Conservation (phyloP, 1,140 invertebrate species). For the Nebria ingens region DNA sequence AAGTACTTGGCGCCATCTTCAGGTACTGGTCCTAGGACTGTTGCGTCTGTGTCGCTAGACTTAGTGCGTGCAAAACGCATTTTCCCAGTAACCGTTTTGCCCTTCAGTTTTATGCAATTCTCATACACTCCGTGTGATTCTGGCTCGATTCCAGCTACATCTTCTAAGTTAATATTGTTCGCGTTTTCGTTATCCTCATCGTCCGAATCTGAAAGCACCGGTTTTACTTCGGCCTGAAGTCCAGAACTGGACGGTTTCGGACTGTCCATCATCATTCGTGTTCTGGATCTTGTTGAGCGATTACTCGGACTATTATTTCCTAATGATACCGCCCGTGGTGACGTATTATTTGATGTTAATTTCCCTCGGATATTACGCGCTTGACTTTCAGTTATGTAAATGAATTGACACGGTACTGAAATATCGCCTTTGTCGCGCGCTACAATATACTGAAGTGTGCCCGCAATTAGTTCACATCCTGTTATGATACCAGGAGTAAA, state of each 20-base stretch:
- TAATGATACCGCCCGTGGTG: neutral
- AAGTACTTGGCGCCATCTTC: constrained; percentile 37
- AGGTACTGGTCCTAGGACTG: constrained; percentile 42
- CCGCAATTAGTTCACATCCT: constrained; percentile 34
- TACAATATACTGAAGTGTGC: constrained; percentile 37
- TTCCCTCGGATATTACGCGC: constrained; percentile 34
- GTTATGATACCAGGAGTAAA: constrained; percentile 38
- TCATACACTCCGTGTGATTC: constrained; percentile 2
- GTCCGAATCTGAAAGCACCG: neutral
- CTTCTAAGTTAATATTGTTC: neutral
- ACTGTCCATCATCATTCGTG: neutral
- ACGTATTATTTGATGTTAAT: neutral
- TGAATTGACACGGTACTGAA: constrained; percentile 35
- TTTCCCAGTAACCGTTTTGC: neutral
- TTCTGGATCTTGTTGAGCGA: constrained; percentile 3
- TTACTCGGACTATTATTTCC: neutral
- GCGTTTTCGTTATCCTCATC: neutral
- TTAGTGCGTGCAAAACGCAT: constrained; percentile 10
- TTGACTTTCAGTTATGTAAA: constrained; percentile 40
- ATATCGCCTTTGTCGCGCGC: constrained; percentile 30
- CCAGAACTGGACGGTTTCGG: constrained; percentile 10
- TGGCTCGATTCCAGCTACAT: constrained; percentile 2
- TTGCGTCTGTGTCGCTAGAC: constrained; percentile 32
- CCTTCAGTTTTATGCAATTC: neutral
- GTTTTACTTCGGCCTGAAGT: neutral